Conservation (phyloP, 2,888 invertebrate species). For the Andrena bicolor region DNA sequence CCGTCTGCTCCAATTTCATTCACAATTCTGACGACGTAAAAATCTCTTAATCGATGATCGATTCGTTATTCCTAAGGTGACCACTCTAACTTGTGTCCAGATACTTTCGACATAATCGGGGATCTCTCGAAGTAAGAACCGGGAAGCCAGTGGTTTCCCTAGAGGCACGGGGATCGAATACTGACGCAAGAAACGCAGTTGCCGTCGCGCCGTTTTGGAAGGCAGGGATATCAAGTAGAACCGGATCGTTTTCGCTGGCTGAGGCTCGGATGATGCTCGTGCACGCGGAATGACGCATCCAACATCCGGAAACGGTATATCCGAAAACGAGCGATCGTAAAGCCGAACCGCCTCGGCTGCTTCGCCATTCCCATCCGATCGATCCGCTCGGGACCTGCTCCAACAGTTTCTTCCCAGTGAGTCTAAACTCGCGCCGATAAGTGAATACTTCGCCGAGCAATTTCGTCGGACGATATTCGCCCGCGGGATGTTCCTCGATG, state of each 20-base stretch:
- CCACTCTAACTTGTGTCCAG: neutral
- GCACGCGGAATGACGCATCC: conserved; percentile 49
- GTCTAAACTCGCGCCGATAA: conserved; percentile 37
- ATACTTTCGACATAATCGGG: neutral
- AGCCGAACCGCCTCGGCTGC: conserved; percentile 14
- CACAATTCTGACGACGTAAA: too few relatives aligned
- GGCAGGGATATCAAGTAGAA: conserved; percentile 32
- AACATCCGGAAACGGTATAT: conserved; percentile 47
- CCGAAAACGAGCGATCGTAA: conserved; percentile 60
- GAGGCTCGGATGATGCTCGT: conserved; percentile 14
- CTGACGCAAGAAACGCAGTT: conserved; percentile 38
- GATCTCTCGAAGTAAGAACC: neutral
- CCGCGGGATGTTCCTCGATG: conserved; percentile 17
- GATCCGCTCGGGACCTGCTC: conserved; percentile 26
- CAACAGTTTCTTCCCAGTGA: conserved; percentile 3
- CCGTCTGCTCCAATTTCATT: neutral
- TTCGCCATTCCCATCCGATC: conserved; percentile 46
- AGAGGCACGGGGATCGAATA: conserved; percentile 15
- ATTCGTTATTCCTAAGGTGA: neutral
- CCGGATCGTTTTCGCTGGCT: conserved; percentile 24
- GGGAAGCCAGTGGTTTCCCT: neutral
- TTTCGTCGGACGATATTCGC: conserved; percentile 35
- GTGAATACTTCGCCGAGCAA: conserved; percentile 46
- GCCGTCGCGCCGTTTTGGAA: conserved; percentile 15
- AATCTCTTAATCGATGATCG: too few relatives aligned